Conservation (phyloP, 2,797 vertebrate species). For the Balearica regulorum region DNA sequence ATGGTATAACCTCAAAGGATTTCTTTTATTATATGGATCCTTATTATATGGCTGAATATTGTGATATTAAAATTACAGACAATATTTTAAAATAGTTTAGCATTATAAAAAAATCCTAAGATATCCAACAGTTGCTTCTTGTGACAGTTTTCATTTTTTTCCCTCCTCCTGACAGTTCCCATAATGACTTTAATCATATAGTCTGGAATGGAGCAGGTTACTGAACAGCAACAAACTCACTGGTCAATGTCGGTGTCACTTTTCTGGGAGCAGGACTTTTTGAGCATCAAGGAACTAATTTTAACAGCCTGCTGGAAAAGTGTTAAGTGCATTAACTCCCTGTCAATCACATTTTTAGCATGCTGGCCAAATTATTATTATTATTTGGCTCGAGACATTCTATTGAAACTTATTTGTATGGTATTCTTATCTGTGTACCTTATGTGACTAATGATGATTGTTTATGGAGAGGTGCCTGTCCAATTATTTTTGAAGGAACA, state of each 20-base stretch:
- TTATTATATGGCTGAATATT: slow-evolving; percentile 31
- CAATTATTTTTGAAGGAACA: slow-evolving; percentile 99
- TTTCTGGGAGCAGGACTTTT: slow-evolving; percentile 78
- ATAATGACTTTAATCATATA: slow-evolving; percentile 83
- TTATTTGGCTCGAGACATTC: slow-evolving; percentile 77
- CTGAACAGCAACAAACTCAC: slow-evolving; percentile 77
- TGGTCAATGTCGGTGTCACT: slow-evolving; percentile 83
- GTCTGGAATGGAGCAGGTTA: slow-evolving; percentile 74
- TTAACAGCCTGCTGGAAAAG: slow-evolving; percentile 76
- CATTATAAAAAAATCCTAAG: slow-evolving; percentile 46
- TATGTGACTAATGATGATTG: slow-evolving; percentile 86
- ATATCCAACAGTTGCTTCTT: slow-evolving; percentile 70
- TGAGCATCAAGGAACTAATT: slow-evolving; percentile 77
- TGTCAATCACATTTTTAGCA: slow-evolving; percentile 79
- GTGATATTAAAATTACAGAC: slow-evolving; percentile 59
- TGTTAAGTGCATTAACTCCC: slow-evolving; percentile 81
- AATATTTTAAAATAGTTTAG: slow-evolving; percentile 68
- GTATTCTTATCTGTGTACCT: slow-evolving; percentile 77
- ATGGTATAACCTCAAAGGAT: background rate
- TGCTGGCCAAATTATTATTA: slow-evolving; percentile 76
- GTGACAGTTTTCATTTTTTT: slow-evolving; percentile 76
- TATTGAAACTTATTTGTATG: slow-evolving; percentile 79
- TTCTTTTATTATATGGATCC: slow-evolving; percentile 20
- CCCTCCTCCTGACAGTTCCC: slow-evolving; percentile 75
- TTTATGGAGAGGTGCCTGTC: slow-evolving; percentile 94